Evolutionary conservation across 1,140 invertebrate species (phyloP).

Genomic region (Zaprionus vittiger): DNA sequence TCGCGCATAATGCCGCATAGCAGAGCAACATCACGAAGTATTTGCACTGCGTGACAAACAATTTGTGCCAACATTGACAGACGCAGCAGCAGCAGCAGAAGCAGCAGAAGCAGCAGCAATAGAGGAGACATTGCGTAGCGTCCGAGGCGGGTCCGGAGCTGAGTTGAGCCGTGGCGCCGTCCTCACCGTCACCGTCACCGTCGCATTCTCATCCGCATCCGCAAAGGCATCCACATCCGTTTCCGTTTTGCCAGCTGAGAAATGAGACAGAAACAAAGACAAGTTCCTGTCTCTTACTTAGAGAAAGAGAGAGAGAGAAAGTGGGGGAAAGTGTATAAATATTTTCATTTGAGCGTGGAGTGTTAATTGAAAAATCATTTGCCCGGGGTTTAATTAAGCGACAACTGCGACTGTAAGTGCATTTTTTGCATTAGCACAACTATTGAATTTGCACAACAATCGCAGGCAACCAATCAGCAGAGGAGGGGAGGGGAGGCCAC

Average conservation of each 20-base stretch:
- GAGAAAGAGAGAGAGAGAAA: background rate
- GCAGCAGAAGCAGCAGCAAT: no score
- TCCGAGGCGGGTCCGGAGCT: background rate
- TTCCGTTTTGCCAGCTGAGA: constrained; percentile 27
- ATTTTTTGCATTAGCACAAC: constrained; percentile 43
- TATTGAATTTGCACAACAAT: constrained; percentile 18
- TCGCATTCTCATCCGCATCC: constrained; percentile 15
- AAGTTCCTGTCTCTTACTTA: background rate
- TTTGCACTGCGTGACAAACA: constrained; percentile 85
- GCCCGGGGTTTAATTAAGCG: constrained; percentile 54
- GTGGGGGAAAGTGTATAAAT: constrained; percentile 44
- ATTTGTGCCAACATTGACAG: constrained; percentile 83
- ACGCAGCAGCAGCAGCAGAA: constrained; percentile 18
- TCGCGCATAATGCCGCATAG: constrained; percentile 84
- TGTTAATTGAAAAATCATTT: constrained; percentile 76
- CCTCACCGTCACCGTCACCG: no score
- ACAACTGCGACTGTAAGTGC: constrained; percentile 36
- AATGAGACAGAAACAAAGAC: constrained; percentile 31
- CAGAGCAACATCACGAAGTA: constrained; percentile 83
- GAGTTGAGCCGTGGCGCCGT: background rate
- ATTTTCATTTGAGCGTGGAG: constrained; percentile 53
- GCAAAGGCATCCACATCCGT: constrained; percentile 46
- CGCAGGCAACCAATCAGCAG: background rate
- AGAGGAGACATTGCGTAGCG: constrained; percentile 1
- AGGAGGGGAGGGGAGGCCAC: background rate